Evolutionary conservation across 1,140 invertebrate genomes (phyloP).

Genomic region (Nasonia vitripennis): DNA sequence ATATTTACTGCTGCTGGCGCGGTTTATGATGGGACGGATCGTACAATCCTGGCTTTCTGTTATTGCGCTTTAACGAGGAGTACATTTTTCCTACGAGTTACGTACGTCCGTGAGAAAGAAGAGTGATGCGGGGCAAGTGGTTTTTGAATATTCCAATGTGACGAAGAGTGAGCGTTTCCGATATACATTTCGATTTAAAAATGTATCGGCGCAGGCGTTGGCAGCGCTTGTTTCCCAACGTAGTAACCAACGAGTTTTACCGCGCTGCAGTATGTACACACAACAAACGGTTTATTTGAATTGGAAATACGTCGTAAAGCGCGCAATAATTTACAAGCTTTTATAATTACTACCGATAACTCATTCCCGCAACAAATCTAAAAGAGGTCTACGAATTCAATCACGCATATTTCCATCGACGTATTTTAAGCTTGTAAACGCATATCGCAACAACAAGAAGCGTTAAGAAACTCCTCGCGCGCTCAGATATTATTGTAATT

Average conservation of each 20-base stretch:
- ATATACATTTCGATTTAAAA: background rate
- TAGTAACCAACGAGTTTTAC: too few species aligned
- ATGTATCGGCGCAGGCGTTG: background rate
- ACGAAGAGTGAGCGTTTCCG: background rate
- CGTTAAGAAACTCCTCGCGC: background rate
- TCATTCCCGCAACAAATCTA: background rate
- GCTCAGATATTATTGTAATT: constrained; percentile 25
- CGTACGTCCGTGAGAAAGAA: too few species aligned
- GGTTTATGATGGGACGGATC: background rate
- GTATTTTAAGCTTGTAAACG: background rate
- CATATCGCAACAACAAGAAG: constrained; percentile 22
- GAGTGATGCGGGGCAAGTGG: too few species aligned
- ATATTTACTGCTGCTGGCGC: background rate
- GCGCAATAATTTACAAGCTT: constrained; percentile 12
- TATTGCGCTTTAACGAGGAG: too few species aligned
- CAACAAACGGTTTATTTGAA: background rate
- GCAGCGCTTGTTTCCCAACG: too few species aligned
- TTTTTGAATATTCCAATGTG: background rate
- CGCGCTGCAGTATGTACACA: background rate
- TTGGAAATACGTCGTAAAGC: background rate
- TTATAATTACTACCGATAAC: background rate
- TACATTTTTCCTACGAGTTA: too few species aligned
- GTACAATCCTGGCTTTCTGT: too few species aligned
- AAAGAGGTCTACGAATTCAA: constrained; percentile 32
- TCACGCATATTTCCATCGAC: background rate